These are phyloP conservation scores for Paguma larvata DNA, from an alignment of 2,797 vertebrate genomes.

Conservation along the genomic window DNA sequence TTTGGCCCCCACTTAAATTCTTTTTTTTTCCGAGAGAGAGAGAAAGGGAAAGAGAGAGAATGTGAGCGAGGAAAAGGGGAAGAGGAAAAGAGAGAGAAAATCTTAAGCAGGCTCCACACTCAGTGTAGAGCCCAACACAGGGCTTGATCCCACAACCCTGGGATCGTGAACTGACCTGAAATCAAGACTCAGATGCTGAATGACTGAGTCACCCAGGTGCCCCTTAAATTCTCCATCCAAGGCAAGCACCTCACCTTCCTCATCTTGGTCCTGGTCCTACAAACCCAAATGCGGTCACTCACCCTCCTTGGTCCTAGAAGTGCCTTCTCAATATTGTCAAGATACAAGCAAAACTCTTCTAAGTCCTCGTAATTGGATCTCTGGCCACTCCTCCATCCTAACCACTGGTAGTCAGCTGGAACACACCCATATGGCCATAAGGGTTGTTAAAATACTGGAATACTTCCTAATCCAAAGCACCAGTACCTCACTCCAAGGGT, in stretches of 20 bases:
- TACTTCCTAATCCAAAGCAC: background rate
- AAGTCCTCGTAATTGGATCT: background rate
- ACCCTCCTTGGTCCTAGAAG: background rate
- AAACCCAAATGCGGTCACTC: background rate
- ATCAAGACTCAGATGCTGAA: no score
- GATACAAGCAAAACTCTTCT: background rate
- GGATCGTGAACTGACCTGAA: no score
- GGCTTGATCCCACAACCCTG: no score
- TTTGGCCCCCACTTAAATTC: background rate
- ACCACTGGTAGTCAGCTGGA: background rate
- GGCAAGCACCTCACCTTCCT: background rate
- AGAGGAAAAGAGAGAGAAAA: no score
- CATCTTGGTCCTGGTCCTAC: background rate
- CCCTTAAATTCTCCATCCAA: background rate
- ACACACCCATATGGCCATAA: background rate
- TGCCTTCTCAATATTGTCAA: background rate
- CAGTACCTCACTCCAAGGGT: background rate
- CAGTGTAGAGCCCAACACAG: no score
- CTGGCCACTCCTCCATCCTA: background rate
- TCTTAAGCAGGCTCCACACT: no score
- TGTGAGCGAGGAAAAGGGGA: no score
- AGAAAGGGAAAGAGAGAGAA: no score
- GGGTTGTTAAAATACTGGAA: background rate
- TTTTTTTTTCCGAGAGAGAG: no score
- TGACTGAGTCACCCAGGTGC: no score